A percentile compares a stretch with the other conserved stretches of the same genome.
Evolutionary conservation across 2,888 invertebrate species (phyloP).

Genomic region (Lithophane socia): DNA sequence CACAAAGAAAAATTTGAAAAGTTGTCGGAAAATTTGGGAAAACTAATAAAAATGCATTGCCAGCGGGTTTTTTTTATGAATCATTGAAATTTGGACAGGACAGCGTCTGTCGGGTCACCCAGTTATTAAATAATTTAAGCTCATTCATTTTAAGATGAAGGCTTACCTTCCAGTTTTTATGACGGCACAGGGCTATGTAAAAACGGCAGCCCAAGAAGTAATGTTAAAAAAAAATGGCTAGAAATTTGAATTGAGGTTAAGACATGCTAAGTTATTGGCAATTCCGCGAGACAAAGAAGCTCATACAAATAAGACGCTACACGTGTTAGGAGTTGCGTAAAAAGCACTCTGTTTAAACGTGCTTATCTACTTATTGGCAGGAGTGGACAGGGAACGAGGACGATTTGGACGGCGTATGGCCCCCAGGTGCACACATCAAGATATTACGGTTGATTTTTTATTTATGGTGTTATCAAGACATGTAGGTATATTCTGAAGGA

Average conservation of each 20-base stretch:
- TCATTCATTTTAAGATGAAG: background rate
- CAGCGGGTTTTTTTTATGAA: background rate
- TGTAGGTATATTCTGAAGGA: background rate
- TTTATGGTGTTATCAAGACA: background rate
- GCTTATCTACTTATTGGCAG: slow-evolving; percentile 53
- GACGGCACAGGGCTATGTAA: background rate
- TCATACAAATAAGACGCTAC: slow-evolving; percentile 60
- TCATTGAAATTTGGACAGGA: background rate
- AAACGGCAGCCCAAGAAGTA: slow-evolving; percentile 29
- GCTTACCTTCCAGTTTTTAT: background rate
- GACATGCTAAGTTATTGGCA: slow-evolving; percentile 63
- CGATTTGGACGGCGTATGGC: slow-evolving; percentile 14
- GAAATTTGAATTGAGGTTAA: slow-evolving; percentile 60
- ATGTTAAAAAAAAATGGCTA: slow-evolving; percentile 42
- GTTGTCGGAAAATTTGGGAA: background rate
- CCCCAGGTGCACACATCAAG: slow-evolving; percentile 35
- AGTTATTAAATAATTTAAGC: background rate
- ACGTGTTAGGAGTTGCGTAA: slow-evolving; percentile 64
- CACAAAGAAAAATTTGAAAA: background rate
- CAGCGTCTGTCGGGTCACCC: background rate
- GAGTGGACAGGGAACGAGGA: slow-evolving; percentile 41
- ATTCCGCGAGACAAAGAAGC: slow-evolving; percentile 63
- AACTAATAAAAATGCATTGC: background rate
- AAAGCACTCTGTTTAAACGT: slow-evolving; percentile 54
- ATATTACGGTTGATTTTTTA: slow-evolving; percentile 1